Base-by-base conservation (phyloP, 37 sponge, comb jelly and placozoan genomes). In the Axinella damicornis region DNA sequence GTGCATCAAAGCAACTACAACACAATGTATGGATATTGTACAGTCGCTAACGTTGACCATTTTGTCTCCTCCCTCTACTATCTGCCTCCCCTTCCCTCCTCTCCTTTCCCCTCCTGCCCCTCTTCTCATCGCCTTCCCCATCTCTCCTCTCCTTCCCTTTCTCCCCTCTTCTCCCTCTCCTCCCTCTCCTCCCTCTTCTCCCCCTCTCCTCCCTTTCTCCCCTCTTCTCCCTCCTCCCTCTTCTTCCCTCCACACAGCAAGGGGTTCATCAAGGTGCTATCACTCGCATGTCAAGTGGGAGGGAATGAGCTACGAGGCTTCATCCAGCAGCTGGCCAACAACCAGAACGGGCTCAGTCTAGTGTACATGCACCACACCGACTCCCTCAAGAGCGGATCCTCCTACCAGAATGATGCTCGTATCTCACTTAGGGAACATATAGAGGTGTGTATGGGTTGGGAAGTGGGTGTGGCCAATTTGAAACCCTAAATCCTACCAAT, bases 311-410 rank as follows among this genome's bases (percentile, higher is more conserved):
- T 20, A 11, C 17, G 24, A 16, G 22, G 54, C 20, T 83, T 89
- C 59, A 73, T 89, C 2, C 52, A 52, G 28, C 40, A 77, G 67
- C 59, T 89, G 39, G 83, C 84, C 1, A 41, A 76, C 56, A 74
- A 52, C 25, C 27, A 57, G 34, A 36, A 35, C 30, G 90, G 84
- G 17, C 27, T 89, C 25, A 57, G 57, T 1, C 66, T 89, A 55
- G 84, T 73, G 28, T 89, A 56, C 78, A 71, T 89, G 79, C 72
- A 89, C 71, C 90, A 89, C 53, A 41, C 15, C 2, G 90, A 89
- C 56, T 57, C 90, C 4, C 90, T 89, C 24, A 53, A 31, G 30
- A 71, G 75, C 53, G 79, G 84, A 0, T 52, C 81, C 52, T 89
- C 89, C 64, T 82, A 89, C 53, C 83, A 82, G 30, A 89, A 82